Percentiles rank a stretch among this genome's conserved stretches.
Conservation (phyloP, 2,113 vertebrate genomes). For the Nothoprocta perdicaria region DNA sequence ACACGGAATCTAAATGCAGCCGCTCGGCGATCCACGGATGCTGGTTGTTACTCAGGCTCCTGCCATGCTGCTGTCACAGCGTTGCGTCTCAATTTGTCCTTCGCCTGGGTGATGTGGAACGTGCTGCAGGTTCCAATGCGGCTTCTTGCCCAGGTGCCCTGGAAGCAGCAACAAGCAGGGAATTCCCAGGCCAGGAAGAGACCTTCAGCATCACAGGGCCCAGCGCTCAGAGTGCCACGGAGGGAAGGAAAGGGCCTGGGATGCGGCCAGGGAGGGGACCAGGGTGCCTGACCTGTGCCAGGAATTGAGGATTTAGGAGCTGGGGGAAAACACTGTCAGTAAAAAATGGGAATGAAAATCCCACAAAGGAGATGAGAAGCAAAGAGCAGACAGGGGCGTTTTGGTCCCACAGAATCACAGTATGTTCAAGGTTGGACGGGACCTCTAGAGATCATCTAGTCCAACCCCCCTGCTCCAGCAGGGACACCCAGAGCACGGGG, state of each 20-base stretch:
- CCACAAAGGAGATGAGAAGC: not conserved
- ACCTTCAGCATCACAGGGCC: not conserved
- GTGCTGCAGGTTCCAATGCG: fast-evolving
- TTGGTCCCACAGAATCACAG: not conserved
- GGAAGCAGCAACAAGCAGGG: not conserved
- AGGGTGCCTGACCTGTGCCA: not conserved
- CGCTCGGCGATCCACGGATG: fast-evolving
- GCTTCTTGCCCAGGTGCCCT: not conserved
- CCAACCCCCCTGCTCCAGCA: no score
- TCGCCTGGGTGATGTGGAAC: fast-evolving
- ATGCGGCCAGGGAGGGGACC: no score
- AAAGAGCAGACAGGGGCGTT: no score
- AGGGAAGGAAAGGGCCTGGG: not conserved
- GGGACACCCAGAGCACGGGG: no score
- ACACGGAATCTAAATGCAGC: not conserved
- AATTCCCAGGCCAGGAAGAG: not conserved
- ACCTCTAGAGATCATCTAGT: no score
- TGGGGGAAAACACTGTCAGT: not conserved
- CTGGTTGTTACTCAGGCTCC: not conserved
- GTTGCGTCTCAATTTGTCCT: not conserved
- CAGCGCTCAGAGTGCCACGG: fast-evolving
- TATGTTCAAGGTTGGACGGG: no score
- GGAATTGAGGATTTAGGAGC: not conserved
- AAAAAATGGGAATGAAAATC: not conserved
- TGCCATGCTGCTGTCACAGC: not conserved